Conservation (phyloP, 2,113 vertebrate genomes). For the Cyphomyrus discorhynchus region DNA sequence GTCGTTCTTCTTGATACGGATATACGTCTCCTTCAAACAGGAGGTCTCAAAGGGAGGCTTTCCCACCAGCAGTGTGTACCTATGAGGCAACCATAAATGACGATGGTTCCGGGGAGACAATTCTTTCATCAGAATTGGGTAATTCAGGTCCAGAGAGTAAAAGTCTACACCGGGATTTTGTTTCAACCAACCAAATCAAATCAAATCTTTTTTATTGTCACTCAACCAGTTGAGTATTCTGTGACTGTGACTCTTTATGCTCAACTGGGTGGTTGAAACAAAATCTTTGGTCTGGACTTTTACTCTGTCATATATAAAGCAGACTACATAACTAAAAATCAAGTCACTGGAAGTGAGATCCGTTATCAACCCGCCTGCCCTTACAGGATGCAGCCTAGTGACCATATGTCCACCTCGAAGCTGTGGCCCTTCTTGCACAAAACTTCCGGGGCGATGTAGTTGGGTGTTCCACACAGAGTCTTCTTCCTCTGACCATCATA, state of each 20-base stretch:
- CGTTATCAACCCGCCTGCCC: slow-evolving; percentile 26
- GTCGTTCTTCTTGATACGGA: slow-evolving; percentile 91
- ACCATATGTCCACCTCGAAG: slow-evolving; percentile 96
- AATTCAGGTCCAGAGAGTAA: no score
- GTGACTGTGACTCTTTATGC: no score
- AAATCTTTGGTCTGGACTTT: no score
- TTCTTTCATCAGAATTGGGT: background rate
- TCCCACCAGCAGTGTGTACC: slow-evolving; percentile 92
- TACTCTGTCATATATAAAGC: background rate
- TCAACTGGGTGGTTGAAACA: no score
- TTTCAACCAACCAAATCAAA: no score
- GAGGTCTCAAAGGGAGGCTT: slow-evolving; percentile 95
- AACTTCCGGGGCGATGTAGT: slow-evolving; percentile 96
- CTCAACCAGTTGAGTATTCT: no score
- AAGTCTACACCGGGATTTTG: no score
- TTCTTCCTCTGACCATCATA: slow-evolving; percentile 94
- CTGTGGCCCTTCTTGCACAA: slow-evolving; percentile 96
- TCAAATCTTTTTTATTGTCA: no score
- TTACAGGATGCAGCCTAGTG: slow-evolving; percentile 93
- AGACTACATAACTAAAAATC: background rate
- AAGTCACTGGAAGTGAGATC: background rate
- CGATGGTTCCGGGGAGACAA: background rate
- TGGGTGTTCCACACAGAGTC: slow-evolving; percentile 92
- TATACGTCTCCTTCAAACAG: slow-evolving; percentile 92
- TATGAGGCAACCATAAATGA: slow-evolving; percentile 41